These are phyloP conservation scores for Eupithecia dodoneata DNA, from an alignment of 2,888 invertebrate genomes.

Conservation along the genomic window DNA sequence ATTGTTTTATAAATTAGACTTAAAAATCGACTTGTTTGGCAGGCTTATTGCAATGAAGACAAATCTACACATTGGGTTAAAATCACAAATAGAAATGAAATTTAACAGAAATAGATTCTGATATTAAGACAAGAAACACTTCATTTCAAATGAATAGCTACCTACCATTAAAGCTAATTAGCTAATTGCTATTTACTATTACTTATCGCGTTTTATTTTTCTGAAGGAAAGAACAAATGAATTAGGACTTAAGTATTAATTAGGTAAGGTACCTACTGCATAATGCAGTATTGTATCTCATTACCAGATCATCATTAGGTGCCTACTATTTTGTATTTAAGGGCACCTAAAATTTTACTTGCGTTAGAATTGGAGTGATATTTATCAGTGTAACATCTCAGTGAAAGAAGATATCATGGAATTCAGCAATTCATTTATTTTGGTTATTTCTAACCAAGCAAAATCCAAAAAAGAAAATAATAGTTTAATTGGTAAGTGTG, in stretches of 20 bases:
- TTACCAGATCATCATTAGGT: background rate
- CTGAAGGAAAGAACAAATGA: background rate
- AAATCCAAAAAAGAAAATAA: slow-evolving; percentile 10
- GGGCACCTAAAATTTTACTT: background rate
- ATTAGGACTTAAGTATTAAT: background rate
- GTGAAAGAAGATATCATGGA: slow-evolving; percentile 25
- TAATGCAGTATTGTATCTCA: background rate
- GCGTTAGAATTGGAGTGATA: slow-evolving; percentile 8
- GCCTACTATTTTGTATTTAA: slow-evolving; percentile 9
- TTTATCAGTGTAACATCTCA: slow-evolving; percentile 18
- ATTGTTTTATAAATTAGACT: slow-evolving; percentile 1
- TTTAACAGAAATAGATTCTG: too few relatives aligned
- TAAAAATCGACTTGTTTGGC: background rate
- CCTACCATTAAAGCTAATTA: background rate
- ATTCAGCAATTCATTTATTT: slow-evolving; percentile 23
- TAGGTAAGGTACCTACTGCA: background rate
- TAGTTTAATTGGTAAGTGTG: background rate
- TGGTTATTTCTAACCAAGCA: slow-evolving; percentile 21
- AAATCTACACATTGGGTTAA: background rate
- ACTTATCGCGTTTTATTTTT: background rate
- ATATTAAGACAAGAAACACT: background rate
- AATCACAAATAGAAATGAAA: too few relatives aligned
- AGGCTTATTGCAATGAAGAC: background rate
- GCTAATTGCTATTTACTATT: background rate
- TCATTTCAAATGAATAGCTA: background rate